A percentile compares a stretch with the other conserved stretches of the same genome.
Evolutionary conservation across 2,113 vertebrate species (phyloP).

Genomic region (Leuciscus idus): DNA sequence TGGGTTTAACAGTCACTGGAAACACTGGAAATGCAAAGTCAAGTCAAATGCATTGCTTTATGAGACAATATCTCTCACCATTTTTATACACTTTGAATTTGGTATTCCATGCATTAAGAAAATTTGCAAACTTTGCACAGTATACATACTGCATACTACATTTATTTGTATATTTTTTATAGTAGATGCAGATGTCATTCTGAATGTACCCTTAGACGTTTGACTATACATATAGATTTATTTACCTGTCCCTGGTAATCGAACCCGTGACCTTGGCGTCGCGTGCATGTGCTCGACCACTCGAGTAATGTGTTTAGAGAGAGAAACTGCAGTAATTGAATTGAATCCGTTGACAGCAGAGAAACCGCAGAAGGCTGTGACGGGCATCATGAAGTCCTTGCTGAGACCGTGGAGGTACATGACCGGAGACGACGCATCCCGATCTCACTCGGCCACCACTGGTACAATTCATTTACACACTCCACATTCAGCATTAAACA

Average conservation of each 20-base stretch:
- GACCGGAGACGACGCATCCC: conserved; percentile 48
- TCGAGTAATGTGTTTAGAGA: background rate
- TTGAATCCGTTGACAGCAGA: conserved; percentile 23
- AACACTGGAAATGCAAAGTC: background rate
- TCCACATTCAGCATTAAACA: background rate
- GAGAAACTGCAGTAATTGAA: conserved; percentile 8
- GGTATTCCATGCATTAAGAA: background rate
- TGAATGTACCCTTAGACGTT: background rate
- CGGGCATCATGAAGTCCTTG: conserved; percentile 72
- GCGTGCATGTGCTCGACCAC: background rate
- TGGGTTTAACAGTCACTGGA: background rate
- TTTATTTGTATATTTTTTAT: background rate
- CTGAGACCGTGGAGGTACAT: conserved; percentile 79
- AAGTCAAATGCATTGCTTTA: background rate
- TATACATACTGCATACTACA: background rate
- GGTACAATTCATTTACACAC: background rate
- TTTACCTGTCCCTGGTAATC: background rate
- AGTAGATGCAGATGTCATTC: background rate
- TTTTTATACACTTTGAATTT: background rate
- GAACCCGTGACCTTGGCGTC: background rate
- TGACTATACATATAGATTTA: background rate
- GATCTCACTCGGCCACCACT: background rate
- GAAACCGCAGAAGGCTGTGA: conserved; percentile 50
- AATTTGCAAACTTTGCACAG: background rate
- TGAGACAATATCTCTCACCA: background rate